A percentile compares a stretch with the other conserved stretches of the same genome.
phyloP scores from a whole-genome alignment of 2,113 vertebrate species.

The Anseranas semipalmata region DNA sequence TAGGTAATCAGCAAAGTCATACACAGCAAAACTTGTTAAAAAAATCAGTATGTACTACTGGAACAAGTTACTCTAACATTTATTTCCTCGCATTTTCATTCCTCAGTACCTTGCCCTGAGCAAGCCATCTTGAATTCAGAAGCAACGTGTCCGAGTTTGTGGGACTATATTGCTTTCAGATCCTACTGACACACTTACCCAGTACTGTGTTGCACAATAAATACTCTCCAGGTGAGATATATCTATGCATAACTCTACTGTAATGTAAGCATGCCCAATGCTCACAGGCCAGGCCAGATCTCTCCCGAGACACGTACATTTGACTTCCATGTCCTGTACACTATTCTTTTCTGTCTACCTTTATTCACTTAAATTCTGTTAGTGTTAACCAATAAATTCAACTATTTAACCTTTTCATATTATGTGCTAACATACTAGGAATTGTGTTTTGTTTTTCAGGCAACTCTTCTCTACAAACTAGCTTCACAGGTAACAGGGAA shows the following conservation, averaged over 20 bases:
- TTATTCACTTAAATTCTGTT: not conserved
- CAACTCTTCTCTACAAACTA: not conserved
- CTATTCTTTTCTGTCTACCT: not conserved
- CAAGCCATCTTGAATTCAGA: not conserved
- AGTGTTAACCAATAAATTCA: not conserved
- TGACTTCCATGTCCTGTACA: not conserved
- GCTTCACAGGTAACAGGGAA: not conserved
- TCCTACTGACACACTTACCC: not conserved
- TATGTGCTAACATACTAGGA: not conserved
- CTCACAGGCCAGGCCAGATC: not conserved
- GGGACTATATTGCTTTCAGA: not conserved
- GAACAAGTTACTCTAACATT: not conserved
- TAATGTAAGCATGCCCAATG: not conserved
- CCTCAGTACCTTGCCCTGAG: not conserved
- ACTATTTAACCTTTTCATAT: not conserved
- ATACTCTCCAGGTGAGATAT: not conserved
- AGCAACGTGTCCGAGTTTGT: not conserved
- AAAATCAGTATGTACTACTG: fast-evolving
- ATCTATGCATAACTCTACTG: not conserved
- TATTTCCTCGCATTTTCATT: not conserved
- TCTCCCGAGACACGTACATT: not conserved
- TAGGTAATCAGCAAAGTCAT: not conserved
- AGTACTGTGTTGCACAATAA: not conserved
- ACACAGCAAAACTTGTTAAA: not conserved
- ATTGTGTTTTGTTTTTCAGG: not conserved